Percentiles rank a stretch among this genome's conserved stretches.
phyloP scores from a whole-genome alignment of 2,797 vertebrate species.

The Sebastolobus altivelis region DNA sequence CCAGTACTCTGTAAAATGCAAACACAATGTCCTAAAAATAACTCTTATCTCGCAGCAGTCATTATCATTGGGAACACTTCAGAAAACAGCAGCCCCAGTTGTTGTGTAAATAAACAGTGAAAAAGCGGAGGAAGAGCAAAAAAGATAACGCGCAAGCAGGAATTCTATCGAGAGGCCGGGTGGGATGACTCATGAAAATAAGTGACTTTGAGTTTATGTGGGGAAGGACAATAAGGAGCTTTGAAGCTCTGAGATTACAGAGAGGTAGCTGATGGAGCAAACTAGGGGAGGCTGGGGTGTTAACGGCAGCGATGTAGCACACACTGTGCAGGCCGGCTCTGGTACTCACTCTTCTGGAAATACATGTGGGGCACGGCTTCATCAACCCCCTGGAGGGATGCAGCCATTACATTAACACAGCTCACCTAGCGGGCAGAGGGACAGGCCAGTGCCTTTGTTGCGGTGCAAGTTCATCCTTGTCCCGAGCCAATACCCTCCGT shows the following conservation, averaged over 20 bases:
- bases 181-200: constrained; percentile 83
- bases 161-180: constrained; percentile 78
- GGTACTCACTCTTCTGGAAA: constrained; percentile 77
- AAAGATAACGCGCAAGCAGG: constrained; percentile 76
- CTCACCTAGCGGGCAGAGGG: constrained; percentile 73
- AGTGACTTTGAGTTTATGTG: constrained; percentile 81
- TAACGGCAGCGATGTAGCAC: constrained; percentile 61
- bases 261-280: constrained; percentile 76
- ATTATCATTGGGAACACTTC: constrained; percentile 83
- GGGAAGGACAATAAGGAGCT: constrained; percentile 81
- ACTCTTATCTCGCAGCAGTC: constrained; percentile 82
- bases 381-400: constrained; percentile 72
- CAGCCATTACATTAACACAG: constrained; percentile 77
- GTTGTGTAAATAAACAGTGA: constrained; percentile 78
- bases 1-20: constrained; percentile 71
- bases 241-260: constrained; percentile 80
- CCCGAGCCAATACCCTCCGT: constrained; percentile 50
- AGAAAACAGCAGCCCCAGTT: constrained; percentile 81
- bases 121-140: constrained; percentile 68
- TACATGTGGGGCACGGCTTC: constrained; percentile 76
- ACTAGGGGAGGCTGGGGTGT: constrained; percentile 56
- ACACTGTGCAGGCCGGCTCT: constrained; percentile 56
- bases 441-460: constrained; percentile 68
- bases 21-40: constrained; percentile 85
- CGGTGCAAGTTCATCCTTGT: constrained; percentile 63